Conservation (phyloP, 2,888 invertebrate species). For the Himalopsyche kuldschensis region DNA sequence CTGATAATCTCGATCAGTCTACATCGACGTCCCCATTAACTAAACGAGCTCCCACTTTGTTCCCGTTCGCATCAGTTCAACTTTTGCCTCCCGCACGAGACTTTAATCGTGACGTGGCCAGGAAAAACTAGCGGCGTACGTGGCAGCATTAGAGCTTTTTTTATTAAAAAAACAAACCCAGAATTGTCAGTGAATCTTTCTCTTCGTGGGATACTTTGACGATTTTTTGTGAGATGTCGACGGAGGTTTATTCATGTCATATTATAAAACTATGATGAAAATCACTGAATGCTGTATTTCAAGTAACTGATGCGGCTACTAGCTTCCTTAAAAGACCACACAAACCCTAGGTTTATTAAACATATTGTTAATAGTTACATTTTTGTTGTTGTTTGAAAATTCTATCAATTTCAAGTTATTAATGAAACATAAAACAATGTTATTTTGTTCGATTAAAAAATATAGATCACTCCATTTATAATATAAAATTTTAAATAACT, state of each 20-base stretch:
- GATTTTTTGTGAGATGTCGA: not conserved
- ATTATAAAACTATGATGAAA: not conserved
- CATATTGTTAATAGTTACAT: too few species aligned
- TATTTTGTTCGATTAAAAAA: too few species aligned
- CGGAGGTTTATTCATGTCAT: not conserved
- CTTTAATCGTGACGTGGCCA: not conserved
- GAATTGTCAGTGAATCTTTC: not conserved
- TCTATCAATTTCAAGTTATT: too few species aligned
- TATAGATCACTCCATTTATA: too few species aligned
- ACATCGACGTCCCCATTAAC: slow-evolving; percentile 15
- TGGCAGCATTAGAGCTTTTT: not conserved
- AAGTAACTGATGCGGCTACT: too few species aligned
- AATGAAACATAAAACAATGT: too few species aligned
- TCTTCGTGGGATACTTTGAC: not conserved
- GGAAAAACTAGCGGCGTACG: not conserved
- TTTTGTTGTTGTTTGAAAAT: too few species aligned
- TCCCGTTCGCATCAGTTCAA: not conserved
- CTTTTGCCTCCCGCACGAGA: not conserved
- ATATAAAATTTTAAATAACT: too few species aligned
- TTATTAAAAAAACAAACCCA: not conserved
- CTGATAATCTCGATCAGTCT: slow-evolving; percentile 16
- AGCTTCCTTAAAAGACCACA: too few species aligned
- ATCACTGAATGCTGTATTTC: not conserved
- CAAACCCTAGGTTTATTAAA: too few species aligned
- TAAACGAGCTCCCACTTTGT: slow-evolving; percentile 16